Conservation (phyloP, 2,797 vertebrate species). For the Gephyroberyx darwinii region DNA sequence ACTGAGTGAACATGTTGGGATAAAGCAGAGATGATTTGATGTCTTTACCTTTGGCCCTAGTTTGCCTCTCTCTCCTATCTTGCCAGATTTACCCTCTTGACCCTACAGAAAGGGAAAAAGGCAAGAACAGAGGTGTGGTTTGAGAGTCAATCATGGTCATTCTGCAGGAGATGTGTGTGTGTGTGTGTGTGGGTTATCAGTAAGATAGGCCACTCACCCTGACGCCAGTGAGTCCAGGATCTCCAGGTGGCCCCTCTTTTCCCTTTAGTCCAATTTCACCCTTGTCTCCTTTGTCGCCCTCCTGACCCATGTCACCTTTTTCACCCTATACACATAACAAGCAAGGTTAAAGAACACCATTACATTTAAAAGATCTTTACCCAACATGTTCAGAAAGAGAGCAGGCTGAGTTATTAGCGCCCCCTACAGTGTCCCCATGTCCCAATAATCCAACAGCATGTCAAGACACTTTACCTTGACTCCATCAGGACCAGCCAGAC, state of each 20-base stretch:
- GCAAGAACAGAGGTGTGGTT: neutral
- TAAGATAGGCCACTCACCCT: slow-evolving; percentile 83
- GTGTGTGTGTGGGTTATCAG: neutral
- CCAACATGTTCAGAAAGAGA: neutral
- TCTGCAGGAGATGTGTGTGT: neutral
- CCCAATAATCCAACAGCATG: neutral
- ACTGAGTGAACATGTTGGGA: neutral
- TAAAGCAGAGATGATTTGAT: slow-evolving; percentile 10
- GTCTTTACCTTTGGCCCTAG: slow-evolving; percentile 87
- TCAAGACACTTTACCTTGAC: slow-evolving; percentile 83
- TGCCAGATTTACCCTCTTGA: slow-evolving; percentile 95
- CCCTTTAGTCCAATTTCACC: slow-evolving; percentile 90
- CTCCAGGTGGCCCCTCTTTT: slow-evolving; percentile 89
- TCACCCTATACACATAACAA: slow-evolving; percentile 85
- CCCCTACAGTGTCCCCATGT: neutral
- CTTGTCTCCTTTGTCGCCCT: slow-evolving; percentile 91
- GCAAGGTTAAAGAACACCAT: neutral
- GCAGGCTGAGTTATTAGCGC: neutral
- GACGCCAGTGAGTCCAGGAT: slow-evolving; percentile 88
- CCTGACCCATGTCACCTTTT: slow-evolving; percentile 91
- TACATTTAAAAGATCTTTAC: neutral
- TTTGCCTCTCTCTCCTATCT: slow-evolving; percentile 92
- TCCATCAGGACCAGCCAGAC: slow-evolving; percentile 87
- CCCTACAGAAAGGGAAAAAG: slow-evolving; percentile 79
- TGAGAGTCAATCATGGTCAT: neutral